Percentiles rank a stretch among this genome's conserved stretches.
phyloP scores from a whole-genome alignment of 1,140 invertebrate species.

The Dendrolimus kikuchii region DNA sequence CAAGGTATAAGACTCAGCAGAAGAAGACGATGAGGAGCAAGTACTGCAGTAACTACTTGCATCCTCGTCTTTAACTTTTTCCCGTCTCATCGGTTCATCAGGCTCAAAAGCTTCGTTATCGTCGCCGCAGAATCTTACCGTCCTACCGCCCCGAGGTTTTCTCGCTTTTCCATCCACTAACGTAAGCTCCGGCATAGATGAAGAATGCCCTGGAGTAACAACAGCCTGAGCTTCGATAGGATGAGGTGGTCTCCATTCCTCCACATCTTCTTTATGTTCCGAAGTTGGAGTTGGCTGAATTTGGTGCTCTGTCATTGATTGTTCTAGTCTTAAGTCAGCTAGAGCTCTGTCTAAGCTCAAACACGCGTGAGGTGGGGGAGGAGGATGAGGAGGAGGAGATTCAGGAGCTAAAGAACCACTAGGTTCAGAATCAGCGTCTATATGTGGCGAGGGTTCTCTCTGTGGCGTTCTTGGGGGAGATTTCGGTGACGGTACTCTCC shows the following conservation, averaged over 20 bases:
- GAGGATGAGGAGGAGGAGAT: slow-evolving; percentile 48
- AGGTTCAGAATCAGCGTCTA: slow-evolving; percentile 53
- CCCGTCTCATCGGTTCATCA: slow-evolving; percentile 60
- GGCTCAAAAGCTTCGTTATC: slow-evolving; percentile 74
- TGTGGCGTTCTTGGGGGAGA: slow-evolving; percentile 43
- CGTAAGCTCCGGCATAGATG: slow-evolving; percentile 59
- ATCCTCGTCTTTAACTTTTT: slow-evolving; percentile 74
- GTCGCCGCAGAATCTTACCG: slow-evolving; percentile 78
- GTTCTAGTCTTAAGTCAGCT: slow-evolving; percentile 56
- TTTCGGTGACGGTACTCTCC: slow-evolving; percentile 71
- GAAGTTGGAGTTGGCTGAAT: slow-evolving; percentile 52
- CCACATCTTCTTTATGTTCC: slow-evolving; percentile 33
- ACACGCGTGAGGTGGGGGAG: slow-evolving; percentile 64
- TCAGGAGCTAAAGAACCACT: slow-evolving; percentile 41
- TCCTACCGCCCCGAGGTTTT: slow-evolving; percentile 43
- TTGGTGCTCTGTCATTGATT: slow-evolving; percentile 48
- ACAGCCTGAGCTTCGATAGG: slow-evolving; percentile 56
- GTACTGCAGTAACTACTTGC: slow-evolving; percentile 87
- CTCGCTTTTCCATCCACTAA: slow-evolving; percentile 40
- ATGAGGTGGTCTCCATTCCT: slow-evolving; percentile 58
- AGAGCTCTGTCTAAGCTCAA: slow-evolving; percentile 58
- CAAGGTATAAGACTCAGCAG: slow-evolving; percentile 86
- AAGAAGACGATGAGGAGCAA: slow-evolving; percentile 89
- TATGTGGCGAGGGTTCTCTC: slow-evolving; percentile 41
- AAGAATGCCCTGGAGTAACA: slow-evolving; percentile 48